These are phyloP conservation scores for Cheirogaleus major DNA, from an alignment of 2,797 vertebrate species.

Conservation along the genomic window DNA sequence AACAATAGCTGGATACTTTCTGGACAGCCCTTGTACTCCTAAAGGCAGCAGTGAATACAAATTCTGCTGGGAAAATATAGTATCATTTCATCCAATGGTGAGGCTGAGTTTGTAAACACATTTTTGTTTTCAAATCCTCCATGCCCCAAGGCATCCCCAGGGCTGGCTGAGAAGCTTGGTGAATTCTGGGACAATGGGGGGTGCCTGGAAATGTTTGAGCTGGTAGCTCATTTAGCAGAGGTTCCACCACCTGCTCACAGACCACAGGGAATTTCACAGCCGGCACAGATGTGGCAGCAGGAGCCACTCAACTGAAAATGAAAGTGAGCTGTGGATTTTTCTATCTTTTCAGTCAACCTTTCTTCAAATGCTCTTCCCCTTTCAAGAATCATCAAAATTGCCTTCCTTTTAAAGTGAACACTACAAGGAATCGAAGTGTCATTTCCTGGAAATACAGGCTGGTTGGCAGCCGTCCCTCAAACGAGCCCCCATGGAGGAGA, in stretches of 20 bases:
- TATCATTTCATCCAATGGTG: neutral
- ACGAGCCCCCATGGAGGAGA: neutral
- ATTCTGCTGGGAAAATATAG: neutral
- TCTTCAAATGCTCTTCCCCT: neutral
- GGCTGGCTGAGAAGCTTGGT: neutral
- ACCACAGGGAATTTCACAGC: neutral
- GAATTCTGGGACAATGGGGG: neutral
- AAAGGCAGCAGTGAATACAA: neutral
- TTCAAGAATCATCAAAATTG: neutral
- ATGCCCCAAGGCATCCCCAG: neutral
- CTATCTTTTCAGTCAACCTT: neutral
- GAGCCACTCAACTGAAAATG: neutral
- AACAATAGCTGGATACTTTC: too few relatives aligned
- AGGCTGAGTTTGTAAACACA: neutral
- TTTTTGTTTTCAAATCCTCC: neutral
- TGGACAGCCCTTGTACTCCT: neutral
- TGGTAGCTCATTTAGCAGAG: neutral
- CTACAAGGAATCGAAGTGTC: neutral
- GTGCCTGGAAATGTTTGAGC: neutral
- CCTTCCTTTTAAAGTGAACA: neutral
- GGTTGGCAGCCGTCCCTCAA: conserved; percentile 33
- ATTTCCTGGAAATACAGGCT: conserved; percentile 60
- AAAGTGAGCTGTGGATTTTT: conserved; percentile 10
- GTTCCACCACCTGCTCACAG: neutral
- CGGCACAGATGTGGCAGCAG: neutral